Evolutionary conservation across 2,113 vertebrate species (phyloP), one percentile per base, ranked within the genome.

Genomic region (Genyomyrus donnyi): DNA sequence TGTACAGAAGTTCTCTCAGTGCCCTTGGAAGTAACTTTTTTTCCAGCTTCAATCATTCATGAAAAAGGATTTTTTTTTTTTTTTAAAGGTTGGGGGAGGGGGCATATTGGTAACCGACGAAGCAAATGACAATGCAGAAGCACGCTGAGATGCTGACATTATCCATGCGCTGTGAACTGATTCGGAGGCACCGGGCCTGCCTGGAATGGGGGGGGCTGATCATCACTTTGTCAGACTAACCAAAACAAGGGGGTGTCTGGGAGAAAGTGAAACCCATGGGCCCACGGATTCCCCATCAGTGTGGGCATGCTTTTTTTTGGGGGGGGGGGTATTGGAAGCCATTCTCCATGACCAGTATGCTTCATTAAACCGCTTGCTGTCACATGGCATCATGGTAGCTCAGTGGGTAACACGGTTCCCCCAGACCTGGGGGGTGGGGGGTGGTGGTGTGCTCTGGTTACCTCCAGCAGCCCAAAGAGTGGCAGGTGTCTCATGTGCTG

Each of bases 31-130:
- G 46, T n/a, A 84, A 88, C 56, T 88, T 88, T 83, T 49, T 56
- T 86, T 85, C 27, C 31, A 88, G 88, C 87, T 88, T 91, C 89
- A 90, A 91, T 92, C 89, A 91, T 90, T 89, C 80, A 89, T 88
- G 87, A 91, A 85, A 49, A 42, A 48, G n/a, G 6, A 10, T 66
- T 35, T 74, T 74, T 74, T 35, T 77, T 74, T 74, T 39, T 74
- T 56, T 56, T 21, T 2, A 21, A 56, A 56, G 52, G 52, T 31
- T 45, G 15, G 53, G 83, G 4, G 52, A 10, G 66, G 85, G 13
- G 85, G 4, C 56, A 17, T 88, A 5, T 8, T 88, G 24, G 52
- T 45, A 19, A 42, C 19, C 19, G 39, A 13, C 8, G 35, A 39
- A 45, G 35, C 48, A 17, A 52, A 52, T 31, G 85, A 49, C 48